A percentile compares a stretch with the other conserved stretches of the same genome.
These are phyloP conservation scores for Zosterops borbonicus DNA, from an alignment of 2,113 vertebrate genomes.

Conservation along the genomic window DNA sequence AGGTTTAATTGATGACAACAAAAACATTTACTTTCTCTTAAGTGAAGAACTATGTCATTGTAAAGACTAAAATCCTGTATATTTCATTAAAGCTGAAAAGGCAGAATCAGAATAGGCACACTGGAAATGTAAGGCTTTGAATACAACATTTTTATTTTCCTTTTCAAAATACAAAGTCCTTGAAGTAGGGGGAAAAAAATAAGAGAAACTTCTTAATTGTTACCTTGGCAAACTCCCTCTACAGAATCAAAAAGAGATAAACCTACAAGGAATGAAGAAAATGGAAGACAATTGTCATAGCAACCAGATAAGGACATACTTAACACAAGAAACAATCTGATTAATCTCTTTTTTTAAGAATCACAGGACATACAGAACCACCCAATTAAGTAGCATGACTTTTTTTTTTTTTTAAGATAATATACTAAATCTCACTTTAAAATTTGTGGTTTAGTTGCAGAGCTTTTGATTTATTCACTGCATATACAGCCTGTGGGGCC, in stretches of 20 bases:
- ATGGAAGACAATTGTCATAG: constrained; percentile 68
- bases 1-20: not conserved
- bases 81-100: constrained; percentile 24
- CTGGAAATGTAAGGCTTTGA: constrained; percentile 13
- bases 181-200: not conserved
- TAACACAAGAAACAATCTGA: constrained; percentile 57
- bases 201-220: constrained; percentile 30
- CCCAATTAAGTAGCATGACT: constrained; percentile 2
- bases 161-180: not conserved
- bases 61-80: not conserved
- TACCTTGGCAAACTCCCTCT: constrained; percentile 53
- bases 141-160: not conserved
- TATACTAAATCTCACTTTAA: not conserved
- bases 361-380: not conserved
- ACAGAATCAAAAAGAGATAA: constrained; percentile 61
- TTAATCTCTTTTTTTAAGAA: constrained; percentile 5
- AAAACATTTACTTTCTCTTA: not conserved
- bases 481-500: not conserved
- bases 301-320: constrained; percentile 68
- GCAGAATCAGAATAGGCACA: constrained; percentile 9
- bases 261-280: not conserved
- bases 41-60: not conserved
- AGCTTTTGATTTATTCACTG: constrained; percentile 25
- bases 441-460: not conserved
- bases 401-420: not conserved